Base-by-base conservation (phyloP, 92 coral and sea anemone species). In the Plumapathes pennacea region DNA sequence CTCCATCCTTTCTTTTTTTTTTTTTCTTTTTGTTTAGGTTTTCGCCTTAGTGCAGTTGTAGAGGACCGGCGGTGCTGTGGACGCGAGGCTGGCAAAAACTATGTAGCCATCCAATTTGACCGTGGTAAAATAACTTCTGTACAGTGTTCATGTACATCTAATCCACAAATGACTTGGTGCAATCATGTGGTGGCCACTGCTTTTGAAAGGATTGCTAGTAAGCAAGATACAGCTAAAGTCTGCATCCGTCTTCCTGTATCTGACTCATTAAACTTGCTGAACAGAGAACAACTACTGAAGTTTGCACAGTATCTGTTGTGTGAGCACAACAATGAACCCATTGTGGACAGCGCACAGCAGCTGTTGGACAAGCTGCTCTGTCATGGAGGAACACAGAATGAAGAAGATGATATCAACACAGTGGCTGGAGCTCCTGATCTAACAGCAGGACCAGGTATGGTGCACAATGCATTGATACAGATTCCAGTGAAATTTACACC, bases 361-460 rank as follows among this genome's bases (percentile, higher is more conserved):
- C 62, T 91, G 51, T 33, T 91, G 14, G 96, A 80, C 53, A 88
- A 73, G 74, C 71, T 92, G 53, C 46, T 89, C 22, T 67, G 71
- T 36, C 59, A 46, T 9, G 68, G 66, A 18, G 67, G 83, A 8
- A n/a, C n/a, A n/a, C 20, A 15, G 25, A 44, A 27, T 2, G 52
- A 79, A 5, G 74, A 69, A 9, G 85, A 89, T 8, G 83, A 82
- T 26, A 92, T 92, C 32, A 84, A 89, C 57, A 57, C 47, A 29
- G 53, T 84, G 26, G 39, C 77, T 26, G 98, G 98, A 10, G 98
- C 90, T 19, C 98, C 98, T n/a, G 98, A 92, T 49, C 96, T 96
- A 4, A 88, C 98, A 10, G 95, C 98, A 31, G 98, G 98, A 21
- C 96, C 98, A 38, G 98, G 98, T 92, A 46, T n/a, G n/a, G n/a